These are phyloP conservation scores for Dolomedes plantarius DNA, from an alignment of 2,888 invertebrate species.

Conservation along the genomic window DNA sequence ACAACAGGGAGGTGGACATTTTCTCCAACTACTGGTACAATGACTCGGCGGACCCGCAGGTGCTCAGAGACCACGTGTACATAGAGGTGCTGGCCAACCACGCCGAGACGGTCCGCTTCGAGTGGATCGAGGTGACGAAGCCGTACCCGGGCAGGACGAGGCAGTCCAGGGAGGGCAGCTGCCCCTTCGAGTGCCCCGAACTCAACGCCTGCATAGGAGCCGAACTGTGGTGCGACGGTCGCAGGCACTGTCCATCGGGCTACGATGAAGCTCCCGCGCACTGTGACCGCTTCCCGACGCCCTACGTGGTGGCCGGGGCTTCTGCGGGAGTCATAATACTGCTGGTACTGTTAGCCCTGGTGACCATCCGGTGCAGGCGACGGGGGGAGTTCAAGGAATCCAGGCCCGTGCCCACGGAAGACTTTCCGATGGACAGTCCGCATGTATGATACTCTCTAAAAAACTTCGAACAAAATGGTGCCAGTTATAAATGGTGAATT, in stretches of 20 bases:
- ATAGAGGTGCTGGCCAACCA: constrained; percentile 70
- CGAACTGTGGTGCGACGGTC: constrained; percentile 87
- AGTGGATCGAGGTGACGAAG: constrained; percentile 72
- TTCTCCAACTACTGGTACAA: constrained; percentile 73
- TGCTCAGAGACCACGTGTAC: constrained; percentile 78
- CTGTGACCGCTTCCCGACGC: constrained; percentile 78
- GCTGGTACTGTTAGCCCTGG: constrained; percentile 35
- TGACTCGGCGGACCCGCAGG: constrained; percentile 74
- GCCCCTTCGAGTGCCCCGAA: constrained; percentile 86
- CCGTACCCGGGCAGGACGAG: constrained; percentile 71
- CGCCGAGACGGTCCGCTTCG: constrained; percentile 62
- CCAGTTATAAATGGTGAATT: no score
- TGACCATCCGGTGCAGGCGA: constrained; percentile 48
- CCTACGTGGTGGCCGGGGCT: constrained; percentile 66
- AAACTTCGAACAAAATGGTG: no score
- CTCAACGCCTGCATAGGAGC: constrained; percentile 87
- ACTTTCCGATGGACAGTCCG: constrained; percentile 68
- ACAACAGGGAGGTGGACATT: constrained; percentile 68
- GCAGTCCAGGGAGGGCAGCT: constrained; percentile 79
- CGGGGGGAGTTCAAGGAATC: constrained; percentile 62
- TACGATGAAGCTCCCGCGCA: constrained; percentile 79
- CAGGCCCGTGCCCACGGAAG: constrained; percentile 68
- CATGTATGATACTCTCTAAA: constrained; percentile 44
- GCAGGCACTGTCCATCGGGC: constrained; percentile 87
- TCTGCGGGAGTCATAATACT: constrained; percentile 43